Evolutionary conservation across 2,888 invertebrate genomes (phyloP), one percentile per base, ranked within the genome.

Genomic region (Aromia moschata): DNA sequence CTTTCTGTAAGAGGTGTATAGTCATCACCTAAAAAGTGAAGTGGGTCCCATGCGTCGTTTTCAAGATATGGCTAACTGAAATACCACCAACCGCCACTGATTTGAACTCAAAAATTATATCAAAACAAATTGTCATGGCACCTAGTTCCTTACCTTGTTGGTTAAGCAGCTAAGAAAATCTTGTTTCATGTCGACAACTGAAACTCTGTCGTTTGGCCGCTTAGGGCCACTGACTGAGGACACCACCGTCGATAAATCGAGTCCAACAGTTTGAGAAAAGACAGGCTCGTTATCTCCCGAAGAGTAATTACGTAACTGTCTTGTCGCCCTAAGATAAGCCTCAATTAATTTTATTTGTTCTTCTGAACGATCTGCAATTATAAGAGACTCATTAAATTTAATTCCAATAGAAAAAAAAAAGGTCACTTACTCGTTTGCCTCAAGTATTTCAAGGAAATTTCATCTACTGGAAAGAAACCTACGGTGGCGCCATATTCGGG

Each of bases 401-500:
- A n/a, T n/a, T n/a, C n/a, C n/a, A n/a, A n/a, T n/a, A n/a, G n/a
- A n/a, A n/a, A n/a, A n/a, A n/a, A n/a, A n/a, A n/a, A n/a, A n/a
- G n/a, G n/a, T 11, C 14, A 14, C 33, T 18, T 79, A 91, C 93
- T 92, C 64, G 94, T 94, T 81, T 96, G 94, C 53, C 83, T 82
- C 33, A 98, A 85, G 76, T 98, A 98, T n/a, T 83, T 82, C 43
- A 98, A 82, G 18, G 94, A 93, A 20, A 86, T 83, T 18, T 84
- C 80, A 82, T 98, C 98, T 0, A 96, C 92, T 0, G 98, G 95
- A 83, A 98, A 98, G 81, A 90, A 96, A 0, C 94, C 97, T 62
- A 96, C 91, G 0, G 98, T 98, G 11, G 98, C 98, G 0, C 98
- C 98, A 78, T 98, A 98, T 80, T 96, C 95, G 0, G 98, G 98